These are phyloP conservation scores for Nemapogon koenigi DNA, from an alignment of 2,888 invertebrate species.

Conservation along the genomic window DNA sequence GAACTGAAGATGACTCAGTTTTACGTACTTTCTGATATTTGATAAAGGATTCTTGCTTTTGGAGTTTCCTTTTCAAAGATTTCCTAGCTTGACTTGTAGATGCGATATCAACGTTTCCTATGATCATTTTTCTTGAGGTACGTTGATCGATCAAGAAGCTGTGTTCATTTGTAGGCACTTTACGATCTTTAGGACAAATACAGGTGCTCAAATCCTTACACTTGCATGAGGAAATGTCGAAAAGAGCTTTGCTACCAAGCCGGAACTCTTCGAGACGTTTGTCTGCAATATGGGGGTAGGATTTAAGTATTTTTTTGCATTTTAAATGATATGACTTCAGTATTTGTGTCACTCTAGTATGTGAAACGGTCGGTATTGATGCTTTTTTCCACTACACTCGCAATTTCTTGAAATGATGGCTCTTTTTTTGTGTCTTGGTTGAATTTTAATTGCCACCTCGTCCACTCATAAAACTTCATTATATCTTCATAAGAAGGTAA, in stretches of 20 bases:
- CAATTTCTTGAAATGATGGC: constrained; percentile 12
- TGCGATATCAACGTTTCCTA: constrained; percentile 7
- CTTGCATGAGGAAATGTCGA: constrained; percentile 14
- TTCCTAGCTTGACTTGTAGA: constrained; percentile 9
- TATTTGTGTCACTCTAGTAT: too few species aligned
- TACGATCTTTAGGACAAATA: constrained; percentile 9
- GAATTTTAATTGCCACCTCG: background rate
- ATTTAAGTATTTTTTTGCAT: constrained; percentile 12
- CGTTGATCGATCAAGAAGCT: constrained; percentile 13
- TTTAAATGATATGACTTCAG: constrained; percentile 12
- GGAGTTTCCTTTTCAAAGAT: constrained; percentile 9
- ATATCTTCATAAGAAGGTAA: constrained; percentile 17
- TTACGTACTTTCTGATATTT: constrained; percentile 6
- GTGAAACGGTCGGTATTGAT: too few species aligned
- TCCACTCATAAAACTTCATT: constrained; percentile 13
- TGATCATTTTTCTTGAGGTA: constrained; percentile 11
- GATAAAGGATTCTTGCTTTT: background rate
- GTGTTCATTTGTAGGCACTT: constrained; percentile 11
- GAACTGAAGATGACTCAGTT: too few species aligned
- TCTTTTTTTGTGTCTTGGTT: constrained; percentile 11
- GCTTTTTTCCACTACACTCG: constrained; percentile 9
- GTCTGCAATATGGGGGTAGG: constrained; percentile 13
- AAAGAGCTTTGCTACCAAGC: constrained; percentile 4
- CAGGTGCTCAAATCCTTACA: constrained; percentile 10
- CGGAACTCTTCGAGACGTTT: constrained; percentile 12